phyloP scores from a whole-genome alignment of 2,888 invertebrate genomes.

The Pandemis heparana region DNA sequence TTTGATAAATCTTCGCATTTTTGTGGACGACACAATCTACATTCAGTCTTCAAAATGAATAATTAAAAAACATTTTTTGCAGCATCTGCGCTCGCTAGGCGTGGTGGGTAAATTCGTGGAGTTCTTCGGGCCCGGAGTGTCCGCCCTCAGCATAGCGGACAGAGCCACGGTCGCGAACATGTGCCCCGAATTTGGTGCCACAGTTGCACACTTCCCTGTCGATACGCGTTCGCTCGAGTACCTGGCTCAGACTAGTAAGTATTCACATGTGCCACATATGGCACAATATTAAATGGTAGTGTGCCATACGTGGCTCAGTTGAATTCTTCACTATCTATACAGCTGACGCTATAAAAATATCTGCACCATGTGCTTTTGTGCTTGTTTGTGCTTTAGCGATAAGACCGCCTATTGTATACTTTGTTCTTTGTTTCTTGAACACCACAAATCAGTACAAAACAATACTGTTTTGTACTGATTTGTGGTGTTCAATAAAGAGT shows the following conservation, averaged over 20 bases:
- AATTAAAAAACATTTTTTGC: slow-evolving; percentile 45
- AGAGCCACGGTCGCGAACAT: slow-evolving; percentile 99
- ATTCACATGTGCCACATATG: background rate
- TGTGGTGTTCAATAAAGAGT: too few relatives aligned
- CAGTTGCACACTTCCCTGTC: slow-evolving; percentile 97
- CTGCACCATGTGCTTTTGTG: too few relatives aligned
- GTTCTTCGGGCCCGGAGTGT: slow-evolving; percentile 98
- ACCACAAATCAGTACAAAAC: too few relatives aligned
- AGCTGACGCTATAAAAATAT: slow-evolving; percentile 86
- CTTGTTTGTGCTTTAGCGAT: too few relatives aligned
- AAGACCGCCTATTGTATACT: too few relatives aligned
- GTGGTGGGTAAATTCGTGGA: slow-evolving; percentile 99
- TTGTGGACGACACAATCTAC: too few relatives aligned
- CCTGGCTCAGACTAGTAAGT: slow-evolving; percentile 87
- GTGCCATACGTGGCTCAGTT: slow-evolving; percentile 90
- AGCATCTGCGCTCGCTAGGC: slow-evolving; percentile 96
- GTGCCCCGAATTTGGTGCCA: slow-evolving; percentile 98
- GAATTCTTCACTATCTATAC: slow-evolving; percentile 97
- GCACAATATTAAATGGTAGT: background rate
- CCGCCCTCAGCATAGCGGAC: slow-evolving; percentile 97
- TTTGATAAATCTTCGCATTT: background rate
- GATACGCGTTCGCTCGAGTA: slow-evolving; percentile 94
- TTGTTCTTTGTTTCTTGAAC: too few relatives aligned
- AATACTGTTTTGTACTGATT: too few relatives aligned
- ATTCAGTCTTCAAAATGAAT: too few relatives aligned